These are phyloP conservation scores for Periparus ater DNA, from an alignment of 2,797 vertebrate species.

Conservation along the genomic window DNA sequence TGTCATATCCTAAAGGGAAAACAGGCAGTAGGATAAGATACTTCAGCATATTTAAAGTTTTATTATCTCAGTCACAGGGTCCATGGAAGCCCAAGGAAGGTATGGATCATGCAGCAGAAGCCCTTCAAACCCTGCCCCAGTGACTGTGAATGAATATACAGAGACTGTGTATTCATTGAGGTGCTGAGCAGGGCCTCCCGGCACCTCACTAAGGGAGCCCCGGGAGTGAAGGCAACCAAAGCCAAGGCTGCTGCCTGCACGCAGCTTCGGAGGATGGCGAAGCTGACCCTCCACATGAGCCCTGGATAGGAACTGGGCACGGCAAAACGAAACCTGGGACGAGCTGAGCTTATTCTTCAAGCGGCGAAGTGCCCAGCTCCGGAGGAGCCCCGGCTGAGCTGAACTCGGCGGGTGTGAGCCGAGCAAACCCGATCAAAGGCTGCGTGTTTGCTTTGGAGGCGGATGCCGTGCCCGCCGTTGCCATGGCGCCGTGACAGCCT, in stretches of 20 bases:
- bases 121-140: background rate
- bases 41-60: background rate
- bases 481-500: constrained; percentile 21
- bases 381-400: background rate
- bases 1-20: background rate
- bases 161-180: accelerated
- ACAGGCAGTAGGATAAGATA: background rate
- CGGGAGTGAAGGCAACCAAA: background rate
- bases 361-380: background rate
- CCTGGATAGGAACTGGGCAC: background rate
- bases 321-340: background rate
- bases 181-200: accelerated
- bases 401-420: background rate
- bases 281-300: no score
- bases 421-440: constrained; percentile 6
- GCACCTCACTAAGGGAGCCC: background rate
- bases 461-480: background rate
- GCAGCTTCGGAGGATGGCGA: background rate
- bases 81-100: background rate
- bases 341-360: background rate
- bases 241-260: background rate
- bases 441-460: background rate
- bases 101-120: background rate
- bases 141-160: no score
- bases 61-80: background rate